Conservation (phyloP, 2,888 invertebrate species). For the Cantharis flavilabris region DNA sequence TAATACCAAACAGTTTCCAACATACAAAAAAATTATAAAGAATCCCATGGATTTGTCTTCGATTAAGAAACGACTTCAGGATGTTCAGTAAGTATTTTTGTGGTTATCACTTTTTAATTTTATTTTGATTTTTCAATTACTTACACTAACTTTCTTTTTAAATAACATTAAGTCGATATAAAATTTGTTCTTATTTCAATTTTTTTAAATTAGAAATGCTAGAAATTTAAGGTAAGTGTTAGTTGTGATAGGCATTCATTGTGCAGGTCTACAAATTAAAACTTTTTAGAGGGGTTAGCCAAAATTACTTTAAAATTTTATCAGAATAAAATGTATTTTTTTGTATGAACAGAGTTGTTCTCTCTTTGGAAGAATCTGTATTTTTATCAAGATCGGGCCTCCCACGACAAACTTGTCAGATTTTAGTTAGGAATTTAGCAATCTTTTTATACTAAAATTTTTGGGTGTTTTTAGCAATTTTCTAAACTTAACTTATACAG, state of each 20-base stretch:
- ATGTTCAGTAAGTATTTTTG: slow-evolving; percentile 71
- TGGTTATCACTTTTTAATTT: neutral
- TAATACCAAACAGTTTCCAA: slow-evolving; percentile 96
- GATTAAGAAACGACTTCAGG: slow-evolving; percentile 85
- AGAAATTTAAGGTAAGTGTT: neutral
- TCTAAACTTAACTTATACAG: no score
- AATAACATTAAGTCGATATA: neutral
- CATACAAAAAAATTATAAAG: slow-evolving; percentile 95
- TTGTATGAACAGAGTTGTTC: neutral
- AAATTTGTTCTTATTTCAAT: neutral
- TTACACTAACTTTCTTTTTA: neutral
- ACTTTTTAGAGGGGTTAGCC: neutral
- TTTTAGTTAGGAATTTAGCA: no score
- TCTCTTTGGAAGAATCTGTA: no score
- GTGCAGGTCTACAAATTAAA: neutral
- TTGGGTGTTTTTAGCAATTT: no score
- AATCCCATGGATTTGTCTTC: slow-evolving; percentile 96
- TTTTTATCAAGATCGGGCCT: no score
- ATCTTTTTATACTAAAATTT: no score
- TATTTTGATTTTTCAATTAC: neutral
- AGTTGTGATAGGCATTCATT: neutral
- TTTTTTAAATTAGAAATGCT: neutral
- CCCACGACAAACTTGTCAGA: no score
- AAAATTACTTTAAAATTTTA: neutral
- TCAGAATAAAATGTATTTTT: neutral